Evolutionary conservation across 2,888 invertebrate species (phyloP), one percentile per base, ranked within the genome.

Genomic region (Eretmocerus hayati): DNA sequence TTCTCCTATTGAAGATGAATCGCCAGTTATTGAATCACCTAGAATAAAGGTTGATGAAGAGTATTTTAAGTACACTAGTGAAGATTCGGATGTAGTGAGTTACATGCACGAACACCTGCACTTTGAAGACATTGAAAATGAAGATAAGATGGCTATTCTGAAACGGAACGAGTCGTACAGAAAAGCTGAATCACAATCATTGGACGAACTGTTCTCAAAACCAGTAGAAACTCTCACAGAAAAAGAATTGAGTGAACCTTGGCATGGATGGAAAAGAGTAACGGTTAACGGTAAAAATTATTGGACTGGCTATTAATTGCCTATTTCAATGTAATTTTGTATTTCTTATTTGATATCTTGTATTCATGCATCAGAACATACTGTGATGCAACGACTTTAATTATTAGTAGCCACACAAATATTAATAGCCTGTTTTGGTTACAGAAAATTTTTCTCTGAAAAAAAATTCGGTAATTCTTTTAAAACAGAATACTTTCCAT

Each of bases 91-190:
- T 15, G 37, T 59, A 1, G 69, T 71, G 4, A 64, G 62, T 20
- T 71, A 70, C 22, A 67, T 70, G 68, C 65, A 70, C 32, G 65
- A 69, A 5, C 61, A 66, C 38, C 52, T 71, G 9, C 63, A 64
- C 23, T 71, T 61, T 52, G 61, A 69, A 50, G 69, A 71, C 39
- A 67, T 70, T 8, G 71, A 71, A 45, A 58, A 65, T 13, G 69
- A 67, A 20, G 64, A 62, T 21, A 32, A 31, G 5, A 37, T 22
- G 16, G 35, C 42, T n/a, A 32, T 3, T 19, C 31, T 30, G 20
- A 43, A 48, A 30, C 15, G 11, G 11, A 37, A 37, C 23, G 18
- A 43, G 5, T 46, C 22, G 30, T 6, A 32, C 5, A n/a, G 43
- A 20, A 21, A n/a, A 43, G 9, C 9, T 15, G 5, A 32, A n/a